These are phyloP conservation scores for Limanda limanda DNA, from an alignment of 2,113 vertebrate genomes.

Conservation along the genomic window DNA sequence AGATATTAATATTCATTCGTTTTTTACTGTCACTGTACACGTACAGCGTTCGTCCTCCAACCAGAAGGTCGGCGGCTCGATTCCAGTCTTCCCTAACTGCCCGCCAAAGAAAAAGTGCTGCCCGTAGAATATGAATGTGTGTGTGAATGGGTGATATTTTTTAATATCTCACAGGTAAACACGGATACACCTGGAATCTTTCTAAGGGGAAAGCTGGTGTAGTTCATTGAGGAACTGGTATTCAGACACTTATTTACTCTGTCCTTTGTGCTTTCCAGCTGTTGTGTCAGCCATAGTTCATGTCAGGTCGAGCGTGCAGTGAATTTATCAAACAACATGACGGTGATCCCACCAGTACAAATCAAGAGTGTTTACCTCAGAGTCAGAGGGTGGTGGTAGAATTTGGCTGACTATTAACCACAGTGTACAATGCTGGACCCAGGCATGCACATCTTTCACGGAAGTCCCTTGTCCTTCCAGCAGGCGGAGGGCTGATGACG, in stretches of 20 bases:
- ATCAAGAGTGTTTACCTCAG: slow-evolving; percentile 16
- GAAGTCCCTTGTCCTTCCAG: slow-evolving; percentile 58
- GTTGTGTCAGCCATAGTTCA: neutral
- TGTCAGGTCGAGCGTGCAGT: neutral
- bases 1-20: too few relatives aligned
- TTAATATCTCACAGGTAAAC: neutral
- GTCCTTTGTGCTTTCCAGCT: neutral
- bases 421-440: slow-evolving; percentile 6
- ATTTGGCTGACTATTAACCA: slow-evolving; percentile 26
- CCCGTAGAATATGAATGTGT: too few relatives aligned
- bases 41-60: too few relatives aligned
- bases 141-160: too few relatives aligned
- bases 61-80: too few relatives aligned
- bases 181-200: neutral
- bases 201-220: neutral
- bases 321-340: neutral
- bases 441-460: slow-evolving; percentile 22
- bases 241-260: neutral
- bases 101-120: too few relatives aligned
- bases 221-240: neutral
- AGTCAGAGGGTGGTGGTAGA: slow-evolving; percentile 1
- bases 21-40: too few relatives aligned
- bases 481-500: slow-evolving; percentile 56
- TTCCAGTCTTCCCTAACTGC: too few relatives aligned
- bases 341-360: slow-evolving; percentile 17